These are phyloP conservation scores for Melieria crassipennis DNA, from an alignment of 2,888 invertebrate species.

Conservation along the genomic window DNA sequence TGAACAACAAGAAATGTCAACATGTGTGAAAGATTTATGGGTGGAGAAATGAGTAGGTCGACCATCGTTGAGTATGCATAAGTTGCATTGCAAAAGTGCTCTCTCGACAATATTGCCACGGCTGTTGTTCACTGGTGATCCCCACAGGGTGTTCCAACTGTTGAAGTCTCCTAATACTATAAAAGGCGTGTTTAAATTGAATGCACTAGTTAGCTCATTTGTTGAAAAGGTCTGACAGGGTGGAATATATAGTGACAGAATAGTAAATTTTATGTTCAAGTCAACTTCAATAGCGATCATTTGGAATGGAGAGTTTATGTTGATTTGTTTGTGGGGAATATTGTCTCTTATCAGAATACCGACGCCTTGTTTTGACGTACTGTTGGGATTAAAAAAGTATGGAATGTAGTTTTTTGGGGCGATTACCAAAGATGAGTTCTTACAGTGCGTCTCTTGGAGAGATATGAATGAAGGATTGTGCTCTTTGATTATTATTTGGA, in stretches of 20 bases:
- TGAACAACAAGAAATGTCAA: constrained; percentile 34
- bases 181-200: background rate
- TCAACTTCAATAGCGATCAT: constrained; percentile 23
- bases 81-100: constrained; percentile 19
- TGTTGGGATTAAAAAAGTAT: constrained; percentile 19
- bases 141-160: constrained; percentile 6
- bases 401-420: constrained; percentile 15
- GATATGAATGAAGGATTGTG: constrained; percentile 20
- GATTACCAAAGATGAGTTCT: constrained; percentile 14
- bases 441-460: constrained; percentile 24
- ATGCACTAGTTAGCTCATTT: background rate
- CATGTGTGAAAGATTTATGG: constrained; percentile 28
- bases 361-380: constrained; percentile 24
- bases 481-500: constrained; percentile 19
- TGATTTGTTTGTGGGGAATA: constrained; percentile 23
- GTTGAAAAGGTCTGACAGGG: background rate
- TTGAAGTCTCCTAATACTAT: constrained; percentile 5
- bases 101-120: constrained; percentile 26
- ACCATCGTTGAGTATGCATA: constrained; percentile 34
- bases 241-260: background rate
- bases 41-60: constrained; percentile 35
- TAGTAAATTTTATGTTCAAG: constrained; percentile 3
- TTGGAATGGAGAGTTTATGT: constrained; percentile 5
- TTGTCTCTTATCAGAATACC: constrained; percentile 20
- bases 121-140: too few relatives aligned